Conservation (phyloP, 1,140 invertebrate species). For the Amyelois transitella region DNA sequence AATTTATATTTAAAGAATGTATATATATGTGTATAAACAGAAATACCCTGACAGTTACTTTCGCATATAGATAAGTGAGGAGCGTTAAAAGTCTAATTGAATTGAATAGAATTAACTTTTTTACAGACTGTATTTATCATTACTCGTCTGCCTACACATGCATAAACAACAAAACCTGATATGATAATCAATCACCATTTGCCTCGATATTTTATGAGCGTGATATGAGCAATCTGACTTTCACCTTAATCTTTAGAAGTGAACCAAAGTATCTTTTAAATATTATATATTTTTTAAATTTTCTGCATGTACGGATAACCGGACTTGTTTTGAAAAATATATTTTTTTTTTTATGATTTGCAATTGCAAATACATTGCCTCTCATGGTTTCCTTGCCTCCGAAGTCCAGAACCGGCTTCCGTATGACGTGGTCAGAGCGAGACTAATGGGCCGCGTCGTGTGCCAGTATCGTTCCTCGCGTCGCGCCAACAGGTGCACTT, state of each 20-base stretch:
- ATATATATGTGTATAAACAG: too few relatives aligned
- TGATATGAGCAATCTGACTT: constrained; percentile 7
- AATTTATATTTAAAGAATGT: too few relatives aligned
- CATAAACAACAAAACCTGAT: constrained; percentile 11
- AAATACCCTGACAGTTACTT: too few relatives aligned
- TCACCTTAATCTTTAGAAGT: constrained; percentile 9
- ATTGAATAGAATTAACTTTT: constrained; percentile 3
- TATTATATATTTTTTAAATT: background rate
- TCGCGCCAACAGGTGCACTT: constrained; percentile 58
- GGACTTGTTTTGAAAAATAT: background rate
- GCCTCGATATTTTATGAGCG: constrained; percentile 4
- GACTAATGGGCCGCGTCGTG: constrained; percentile 51
- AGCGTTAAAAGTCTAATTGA: background rate
- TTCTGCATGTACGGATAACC: too few relatives aligned
- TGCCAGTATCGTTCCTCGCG: constrained; percentile 59
- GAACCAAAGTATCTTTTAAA: background rate
- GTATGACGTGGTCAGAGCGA: constrained; percentile 56
- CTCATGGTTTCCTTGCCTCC: constrained; percentile 39
- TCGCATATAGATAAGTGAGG: too few relatives aligned
- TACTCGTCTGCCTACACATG: constrained; percentile 10
- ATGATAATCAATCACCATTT: constrained; percentile 11
- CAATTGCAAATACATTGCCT: constrained; percentile 14
- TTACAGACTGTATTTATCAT: background rate
- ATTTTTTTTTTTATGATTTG: background rate
- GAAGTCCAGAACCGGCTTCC: constrained; percentile 63